These are phyloP conservation scores for Sympetrum striolatum DNA, from an alignment of 2,888 invertebrate species.

Conservation along the genomic window DNA sequence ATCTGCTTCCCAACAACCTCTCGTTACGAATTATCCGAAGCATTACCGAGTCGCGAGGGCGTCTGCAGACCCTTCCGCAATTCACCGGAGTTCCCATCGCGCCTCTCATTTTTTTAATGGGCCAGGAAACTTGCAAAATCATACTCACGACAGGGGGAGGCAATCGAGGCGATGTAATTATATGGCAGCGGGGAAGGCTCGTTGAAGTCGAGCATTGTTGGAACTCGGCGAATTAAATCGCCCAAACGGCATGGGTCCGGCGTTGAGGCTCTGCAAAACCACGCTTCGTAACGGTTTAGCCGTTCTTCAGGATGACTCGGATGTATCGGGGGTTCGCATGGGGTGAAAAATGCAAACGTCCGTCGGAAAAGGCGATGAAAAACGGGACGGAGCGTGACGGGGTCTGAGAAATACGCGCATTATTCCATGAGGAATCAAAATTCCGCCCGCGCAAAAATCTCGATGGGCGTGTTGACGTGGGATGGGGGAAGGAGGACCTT, in stretches of 20 bases:
- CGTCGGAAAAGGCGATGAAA: not conserved
- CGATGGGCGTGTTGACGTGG: not conserved
- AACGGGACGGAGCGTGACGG: not conserved
- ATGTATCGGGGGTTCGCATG: not conserved
- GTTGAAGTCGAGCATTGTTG: not conserved
- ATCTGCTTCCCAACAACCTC: not conserved
- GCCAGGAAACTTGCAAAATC: not conserved
- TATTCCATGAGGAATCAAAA: not conserved
- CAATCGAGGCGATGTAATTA: not conserved
- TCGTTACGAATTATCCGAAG: not conserved
- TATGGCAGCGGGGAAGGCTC: not conserved
- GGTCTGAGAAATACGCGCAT: not conserved
- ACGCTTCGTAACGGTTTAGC: not conserved
- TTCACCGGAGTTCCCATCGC: not conserved
- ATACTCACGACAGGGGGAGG: not conserved
- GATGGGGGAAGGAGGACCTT: too few species aligned
- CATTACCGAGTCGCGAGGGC: not conserved
- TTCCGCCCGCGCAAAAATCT: not conserved
- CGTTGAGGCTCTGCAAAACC: not conserved
- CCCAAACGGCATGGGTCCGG: not conserved
- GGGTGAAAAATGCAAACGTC: not conserved
- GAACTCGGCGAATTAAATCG: not conserved
- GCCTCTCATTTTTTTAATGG: not conserved
- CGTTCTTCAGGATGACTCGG: not conserved
- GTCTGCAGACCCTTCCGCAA: not conserved